Conservation (phyloP, 92 coral and sea anemone genomes). For the Palythoa grandis region DNA sequence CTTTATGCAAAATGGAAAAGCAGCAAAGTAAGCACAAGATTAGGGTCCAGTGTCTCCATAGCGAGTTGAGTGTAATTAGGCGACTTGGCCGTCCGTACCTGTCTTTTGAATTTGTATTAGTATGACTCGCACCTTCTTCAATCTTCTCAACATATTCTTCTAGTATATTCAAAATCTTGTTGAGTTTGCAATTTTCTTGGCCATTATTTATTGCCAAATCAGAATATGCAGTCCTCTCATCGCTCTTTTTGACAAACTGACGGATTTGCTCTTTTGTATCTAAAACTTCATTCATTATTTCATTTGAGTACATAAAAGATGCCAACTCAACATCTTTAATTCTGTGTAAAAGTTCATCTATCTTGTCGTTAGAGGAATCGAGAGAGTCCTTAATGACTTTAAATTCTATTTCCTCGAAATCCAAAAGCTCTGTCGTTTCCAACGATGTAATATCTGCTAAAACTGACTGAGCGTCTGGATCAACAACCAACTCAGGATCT, state of each 20-base stretch:
- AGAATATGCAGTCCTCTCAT: background rate
- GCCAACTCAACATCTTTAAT: background rate
- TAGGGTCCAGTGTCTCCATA: background rate
- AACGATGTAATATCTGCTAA: constrained; percentile 42
- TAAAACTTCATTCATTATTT: background rate
- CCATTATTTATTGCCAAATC: background rate
- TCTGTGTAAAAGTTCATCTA: constrained; percentile 8
- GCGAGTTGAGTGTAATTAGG: background rate
- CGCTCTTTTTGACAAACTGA: background rate
- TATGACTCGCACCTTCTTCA: background rate
- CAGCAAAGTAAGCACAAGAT: background rate
- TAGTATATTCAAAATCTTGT: background rate
- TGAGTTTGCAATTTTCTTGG: background rate
- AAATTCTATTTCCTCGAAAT: constrained; percentile 52
- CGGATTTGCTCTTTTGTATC: background rate
- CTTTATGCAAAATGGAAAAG: background rate
- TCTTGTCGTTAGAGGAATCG: constrained; percentile 15
- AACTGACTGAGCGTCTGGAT: constrained; percentile 57
- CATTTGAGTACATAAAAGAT: background rate
- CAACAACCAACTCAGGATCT: constrained; percentile 69
- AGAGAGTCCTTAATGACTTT: constrained; percentile 38
- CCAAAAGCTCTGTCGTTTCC: constrained; percentile 38
- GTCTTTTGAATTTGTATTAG: background rate
- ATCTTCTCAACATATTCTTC: background rate
- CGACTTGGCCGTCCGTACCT: background rate